Evolutionary conservation across 2,113 vertebrate genomes (phyloP), one percentile per base, ranked within the genome.

Genomic region (Stegastes partitus): DNA sequence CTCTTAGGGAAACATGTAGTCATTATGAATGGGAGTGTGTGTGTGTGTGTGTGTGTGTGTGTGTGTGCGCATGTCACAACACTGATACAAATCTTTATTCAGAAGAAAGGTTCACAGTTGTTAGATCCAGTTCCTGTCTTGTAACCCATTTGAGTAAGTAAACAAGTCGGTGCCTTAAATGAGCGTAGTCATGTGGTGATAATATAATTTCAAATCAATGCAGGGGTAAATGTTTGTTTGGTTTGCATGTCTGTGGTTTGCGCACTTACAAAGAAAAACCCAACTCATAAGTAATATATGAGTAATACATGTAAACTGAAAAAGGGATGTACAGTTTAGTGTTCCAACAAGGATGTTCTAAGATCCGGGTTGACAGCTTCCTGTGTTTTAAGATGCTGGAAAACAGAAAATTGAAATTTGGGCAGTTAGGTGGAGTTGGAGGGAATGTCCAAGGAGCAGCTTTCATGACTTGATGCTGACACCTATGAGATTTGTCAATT

Each of bases 1-100:
- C 82, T 68, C 63, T 50, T 25, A 68, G 58, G 71, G 66, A 80
- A 81, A 85, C 75, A 77, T 37, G 50, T 10, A 73, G 63, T 63
- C 56, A 82, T 82, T 84, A 55, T 12, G 19, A 64, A 71, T 28
- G 19, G 26, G 28, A 56, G 15, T 39, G 51, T 44, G 66, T 53
- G 34, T 63, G 15, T 56, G 70, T 23, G n/a, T 31, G n/a, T 18
- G 49, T 21, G 16, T 44, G 37, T 23, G 34, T 44, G 50, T 47
- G 65, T 31, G n/a, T 18, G 49, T 26, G 23, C 49, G 61, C 25
- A 50, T 23, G 69, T 68, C 66, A 77, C 34, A 63, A 68, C 70
- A 61, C 39, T 15, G n/a, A 67, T n/a, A 53, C 37, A 71, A 68
- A 66, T 73, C 56, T 57, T 68, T 58, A 59, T 80, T 70, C 21